phyloP scores from a whole-genome alignment of 2,113 vertebrate genomes.

The Boulengeromyrus knoepffleri region DNA sequence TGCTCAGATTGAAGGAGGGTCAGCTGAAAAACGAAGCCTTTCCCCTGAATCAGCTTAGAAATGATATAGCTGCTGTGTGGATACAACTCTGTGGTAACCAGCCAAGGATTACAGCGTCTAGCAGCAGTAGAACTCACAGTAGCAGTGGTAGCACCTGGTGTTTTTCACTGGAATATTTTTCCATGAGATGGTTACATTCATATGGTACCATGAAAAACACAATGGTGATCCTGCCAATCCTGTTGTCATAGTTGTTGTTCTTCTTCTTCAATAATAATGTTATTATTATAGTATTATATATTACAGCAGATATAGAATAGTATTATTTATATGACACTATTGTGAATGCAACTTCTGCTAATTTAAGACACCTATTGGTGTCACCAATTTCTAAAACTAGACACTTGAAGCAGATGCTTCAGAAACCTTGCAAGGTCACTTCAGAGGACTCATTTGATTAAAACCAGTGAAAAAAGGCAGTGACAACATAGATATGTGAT shows the following conservation, averaged over 20 bases:
- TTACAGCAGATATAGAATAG: background rate
- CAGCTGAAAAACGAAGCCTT: background rate
- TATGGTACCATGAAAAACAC: background rate
- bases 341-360: background rate
- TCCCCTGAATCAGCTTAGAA: background rate
- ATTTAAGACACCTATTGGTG: background rate
- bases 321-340: background rate
- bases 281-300: background rate
- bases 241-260: background rate
- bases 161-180: background rate
- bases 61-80: background rate
- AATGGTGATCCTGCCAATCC: background rate
- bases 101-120: background rate
- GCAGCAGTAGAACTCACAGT: background rate
- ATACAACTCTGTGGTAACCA: background rate
- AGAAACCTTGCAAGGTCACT: background rate
- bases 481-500: constrained; percentile 1
- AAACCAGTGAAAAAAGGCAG: background rate
- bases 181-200: background rate
- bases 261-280: background rate
- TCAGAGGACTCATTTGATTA: background rate
- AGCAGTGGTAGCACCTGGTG: background rate
- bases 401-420: background rate
- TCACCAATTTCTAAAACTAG: background rate
- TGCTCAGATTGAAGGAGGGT: background rate